Base-by-base conservation (phyloP, 37 sponge, comb jelly and placozoan genomes). In the Geodia barretti region DNA sequence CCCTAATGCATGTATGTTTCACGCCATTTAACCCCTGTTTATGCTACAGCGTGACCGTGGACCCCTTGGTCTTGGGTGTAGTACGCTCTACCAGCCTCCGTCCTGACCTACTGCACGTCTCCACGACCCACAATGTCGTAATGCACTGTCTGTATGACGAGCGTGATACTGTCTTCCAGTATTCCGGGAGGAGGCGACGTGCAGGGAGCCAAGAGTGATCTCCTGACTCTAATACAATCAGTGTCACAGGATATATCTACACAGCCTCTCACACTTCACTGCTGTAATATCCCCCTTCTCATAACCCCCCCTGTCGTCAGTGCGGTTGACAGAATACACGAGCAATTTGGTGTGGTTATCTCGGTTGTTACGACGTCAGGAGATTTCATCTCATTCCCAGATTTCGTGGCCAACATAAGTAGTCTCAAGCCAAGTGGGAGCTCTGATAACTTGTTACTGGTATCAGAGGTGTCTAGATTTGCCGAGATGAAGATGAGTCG, bases 181-280 rank as follows among this genome's bases (percentile, higher is more conserved):
- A n/a, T n/a, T n/a, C n/a, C n/a, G n/a, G n/a, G n/a, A n/a, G n/a
- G n/a, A n/a, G n/a, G n/a, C n/a, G n/a, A n/a, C n/a, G n/a, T n/a
- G n/a, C n/a, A n/a, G n/a, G n/a, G n/a, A 47, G 54, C 54, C 54
- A 47, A 47, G 14, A 14, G 14, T 47, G 54, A 47, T 47, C 54
- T 47, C 54, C 7, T 47, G 7, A 47, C 54, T 14, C 14, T 47
- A 47, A 14, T 14, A 47, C 54, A 47, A 14, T 47, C 54, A 17
- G 54, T 70, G 71, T 7, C 39, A 19, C n/a, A n/a, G n/a, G n/a
- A n/a, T n/a, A 47, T 47, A 7, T 17, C 54, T 17, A 47, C 54
- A 47, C 11, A 47, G 54, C 54, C 54, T 47, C 54, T 32, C 77
- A 24, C 36, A n/a, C 33, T 77, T 26, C 77, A 62, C 21, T 62